These are phyloP conservation scores for Cuculus canorus DNA, from an alignment of 2,797 vertebrate genomes.

Conservation along the genomic window DNA sequence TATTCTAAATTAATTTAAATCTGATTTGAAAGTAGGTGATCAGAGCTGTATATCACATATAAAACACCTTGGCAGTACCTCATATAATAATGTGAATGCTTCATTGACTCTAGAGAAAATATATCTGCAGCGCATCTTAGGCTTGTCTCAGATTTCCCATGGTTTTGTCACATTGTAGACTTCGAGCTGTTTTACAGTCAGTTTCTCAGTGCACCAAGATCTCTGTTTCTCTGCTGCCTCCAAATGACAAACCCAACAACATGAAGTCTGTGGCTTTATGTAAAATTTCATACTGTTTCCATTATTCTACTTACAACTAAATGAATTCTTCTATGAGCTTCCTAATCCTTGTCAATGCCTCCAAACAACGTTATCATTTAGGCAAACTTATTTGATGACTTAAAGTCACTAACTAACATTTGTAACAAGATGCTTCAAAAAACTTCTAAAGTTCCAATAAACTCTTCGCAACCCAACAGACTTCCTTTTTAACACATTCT, in stretches of 20 bases:
- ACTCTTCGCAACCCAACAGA: neutral
- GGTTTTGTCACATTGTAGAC: neutral
- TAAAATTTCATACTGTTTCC: neutral
- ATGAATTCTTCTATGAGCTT: neutral
- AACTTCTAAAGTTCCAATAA: neutral
- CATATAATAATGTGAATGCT: neutral
- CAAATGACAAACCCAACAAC: neutral
- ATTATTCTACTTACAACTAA: neutral
- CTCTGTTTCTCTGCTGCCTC: neutral
- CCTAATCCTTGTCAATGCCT: neutral
- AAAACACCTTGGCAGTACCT: neutral
- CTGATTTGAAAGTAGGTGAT: neutral
- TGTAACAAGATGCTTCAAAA: neutral
- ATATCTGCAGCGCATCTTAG: neutral
- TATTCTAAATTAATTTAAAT: constrained; percentile 2
- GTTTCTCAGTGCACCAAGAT: neutral
- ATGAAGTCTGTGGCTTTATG: neutral
- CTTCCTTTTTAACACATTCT: neutral
- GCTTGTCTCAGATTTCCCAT: neutral
- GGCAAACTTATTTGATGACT: neutral
- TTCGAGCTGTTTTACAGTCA: neutral
- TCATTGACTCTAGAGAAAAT: neutral
- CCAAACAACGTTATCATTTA: neutral
- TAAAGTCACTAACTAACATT: neutral
- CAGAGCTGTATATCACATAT: neutral